Evolutionary conservation across 1,140 invertebrate genomes (phyloP), one percentile per base, ranked within the genome.

Genomic region (Hormaphis cornu): DNA sequence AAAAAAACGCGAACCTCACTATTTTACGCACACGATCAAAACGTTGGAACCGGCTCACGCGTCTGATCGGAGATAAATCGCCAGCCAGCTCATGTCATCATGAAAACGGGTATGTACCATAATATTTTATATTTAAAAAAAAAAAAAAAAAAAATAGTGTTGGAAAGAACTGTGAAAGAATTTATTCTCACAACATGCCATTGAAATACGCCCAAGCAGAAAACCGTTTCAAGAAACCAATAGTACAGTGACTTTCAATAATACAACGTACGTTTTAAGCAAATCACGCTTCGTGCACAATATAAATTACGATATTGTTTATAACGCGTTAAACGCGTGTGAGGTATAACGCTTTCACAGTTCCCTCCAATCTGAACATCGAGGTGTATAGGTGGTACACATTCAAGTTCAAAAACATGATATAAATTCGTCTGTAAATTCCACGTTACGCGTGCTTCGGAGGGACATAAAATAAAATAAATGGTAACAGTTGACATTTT

Each of bases 81-180:
- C n/a, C n/a, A n/a, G n/a, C n/a, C n/a, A n/a, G n/a, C n/a, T n/a
- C n/a, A n/a, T n/a, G n/a, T n/a, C n/a, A n/a, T n/a, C n/a, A n/a
- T n/a, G n/a, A n/a, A n/a, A n/a, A n/a, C n/a, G n/a, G n/a, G n/a
- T n/a, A n/a, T n/a, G n/a, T n/a, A n/a, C n/a, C n/a, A 58, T 58
- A 40, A 58, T 24, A 58, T 58, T 37, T 40, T 24, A 40, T 26
- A 58, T 14, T 6, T 33, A 33, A 40, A 40, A 58, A 58, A 37
- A 16, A 24, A 58, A 33, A 58, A 40, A 58, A 16, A 40, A 7
- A 46, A 20, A 46, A 20, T 24, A 58, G 54, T 58, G 54, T 9
- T 40, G 70, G 69, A 71, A 74, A 73, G 74, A 74, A 74, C 74
- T 73, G 74, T 74, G 73, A 74, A 74, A 74, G 73, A 71, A 63